Evolutionary conservation across 2,888 invertebrate genomes (phyloP).

Genomic region (Dryococelus australis): DNA sequence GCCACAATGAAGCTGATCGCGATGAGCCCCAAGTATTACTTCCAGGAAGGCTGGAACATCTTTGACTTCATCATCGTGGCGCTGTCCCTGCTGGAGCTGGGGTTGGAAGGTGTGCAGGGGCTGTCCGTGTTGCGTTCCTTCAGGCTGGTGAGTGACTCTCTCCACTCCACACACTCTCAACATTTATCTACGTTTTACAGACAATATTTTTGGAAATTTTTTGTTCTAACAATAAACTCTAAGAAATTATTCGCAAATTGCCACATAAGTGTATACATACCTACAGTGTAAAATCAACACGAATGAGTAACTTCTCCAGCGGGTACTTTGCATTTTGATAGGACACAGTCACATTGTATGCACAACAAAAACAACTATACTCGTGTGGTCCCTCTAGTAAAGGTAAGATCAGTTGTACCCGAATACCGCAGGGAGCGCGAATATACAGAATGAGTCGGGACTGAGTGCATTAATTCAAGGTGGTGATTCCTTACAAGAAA

Average conservation of each 20-base stretch:
- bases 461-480: no score
- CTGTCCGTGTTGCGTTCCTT: conserved; percentile 96
- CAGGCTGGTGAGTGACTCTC: conserved; percentile 83
- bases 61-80: conserved; percentile 99
- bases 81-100: conserved; percentile 91
- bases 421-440: no score
- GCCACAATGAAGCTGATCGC: conserved; percentile 93
- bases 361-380: no score
- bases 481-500: no score
- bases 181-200: conserved; percentile 19
- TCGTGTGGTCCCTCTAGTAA: no score
- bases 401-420: no score
- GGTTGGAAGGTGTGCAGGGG: conserved; percentile 93
- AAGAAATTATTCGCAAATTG: not conserved
- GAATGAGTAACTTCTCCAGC: no score
- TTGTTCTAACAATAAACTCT: not conserved
- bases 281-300: no score
- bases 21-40: conserved; percentile 96
- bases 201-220: not conserved
- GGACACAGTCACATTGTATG: no score
- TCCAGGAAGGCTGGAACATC: conserved; percentile 98
- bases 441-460: no score
- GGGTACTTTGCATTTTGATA: no score
- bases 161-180: conserved; percentile 29
- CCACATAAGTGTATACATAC: no score